phyloP scores from a whole-genome alignment of 2,113 vertebrate species.

The Motacilla alba region DNA sequence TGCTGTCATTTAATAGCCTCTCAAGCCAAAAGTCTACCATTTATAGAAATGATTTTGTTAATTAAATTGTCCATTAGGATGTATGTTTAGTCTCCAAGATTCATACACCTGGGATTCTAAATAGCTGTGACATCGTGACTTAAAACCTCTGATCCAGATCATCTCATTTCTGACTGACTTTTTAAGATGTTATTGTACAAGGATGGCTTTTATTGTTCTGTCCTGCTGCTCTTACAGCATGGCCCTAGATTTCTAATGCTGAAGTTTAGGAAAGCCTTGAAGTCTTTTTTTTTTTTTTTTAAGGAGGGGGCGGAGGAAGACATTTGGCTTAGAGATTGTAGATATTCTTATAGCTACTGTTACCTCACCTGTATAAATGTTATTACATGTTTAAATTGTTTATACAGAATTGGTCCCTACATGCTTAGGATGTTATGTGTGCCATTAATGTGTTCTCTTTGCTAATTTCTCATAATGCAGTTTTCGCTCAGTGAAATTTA shows the following conservation, averaged over 20 bases:
- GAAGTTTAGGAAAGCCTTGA: neutral
- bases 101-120: neutral
- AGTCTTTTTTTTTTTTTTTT: neutral
- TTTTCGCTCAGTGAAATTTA: neutral
- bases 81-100: neutral
- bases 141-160: neutral
- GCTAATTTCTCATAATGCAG: neutral
- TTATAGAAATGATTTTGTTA: neutral
- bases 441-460: neutral
- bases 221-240: neutral
- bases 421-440: neutral
- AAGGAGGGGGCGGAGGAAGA: neutral
- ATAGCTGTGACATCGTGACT: neutral
- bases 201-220: neutral
- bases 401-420: neutral
- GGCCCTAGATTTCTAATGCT: neutral
- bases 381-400: neutral
- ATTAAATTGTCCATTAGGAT: neutral
- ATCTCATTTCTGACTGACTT: neutral
- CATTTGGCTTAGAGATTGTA: neutral
- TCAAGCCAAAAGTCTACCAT: neutral
- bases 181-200: neutral
- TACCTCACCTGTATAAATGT: neutral
- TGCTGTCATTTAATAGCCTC: neutral
- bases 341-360: neutral